Evolutionary conservation across 2,888 invertebrate species (phyloP).

Genomic region (Baronia brevicornis): DNA sequence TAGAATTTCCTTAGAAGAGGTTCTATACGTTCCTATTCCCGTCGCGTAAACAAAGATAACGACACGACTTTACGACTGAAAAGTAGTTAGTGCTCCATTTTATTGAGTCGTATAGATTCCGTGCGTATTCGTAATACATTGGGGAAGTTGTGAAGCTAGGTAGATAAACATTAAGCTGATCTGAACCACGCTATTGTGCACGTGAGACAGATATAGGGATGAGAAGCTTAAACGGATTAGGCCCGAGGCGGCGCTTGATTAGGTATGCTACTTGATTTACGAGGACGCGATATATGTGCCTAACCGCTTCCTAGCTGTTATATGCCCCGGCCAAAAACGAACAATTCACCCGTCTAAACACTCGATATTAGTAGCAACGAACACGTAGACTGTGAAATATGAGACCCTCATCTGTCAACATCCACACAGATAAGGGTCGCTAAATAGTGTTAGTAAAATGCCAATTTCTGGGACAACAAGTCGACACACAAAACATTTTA

Average conservation of each 20-base stretch:
- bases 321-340: constrained; percentile 45
- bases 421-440: constrained; percentile 44
- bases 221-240: constrained; percentile 65
- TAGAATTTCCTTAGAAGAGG: constrained; percentile 18
- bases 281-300: constrained; percentile 57
- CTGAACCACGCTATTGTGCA: constrained; percentile 54
- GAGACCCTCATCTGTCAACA: constrained; percentile 50
- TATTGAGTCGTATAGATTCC: constrained; percentile 43
- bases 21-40: constrained; percentile 33
- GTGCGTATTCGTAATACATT: constrained; percentile 33
- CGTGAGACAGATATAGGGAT: constrained; percentile 59
- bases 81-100: constrained; percentile 42
- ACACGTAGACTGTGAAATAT: constrained; percentile 55
- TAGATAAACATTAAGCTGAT: constrained; percentile 32
- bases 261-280: constrained; percentile 69
- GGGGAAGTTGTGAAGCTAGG: constrained; percentile 30
- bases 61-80: constrained; percentile 40
- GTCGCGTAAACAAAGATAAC: constrained; percentile 46
- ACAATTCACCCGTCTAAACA: constrained; percentile 59
- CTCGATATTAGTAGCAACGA: constrained; percentile 49
- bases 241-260: constrained; percentile 59
- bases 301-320: constrained; percentile 53
- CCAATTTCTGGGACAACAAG: constrained; percentile 33
- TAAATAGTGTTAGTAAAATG: constrained; percentile 24
- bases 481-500: constrained; percentile 36